Conservation (phyloP, 2,113 vertebrate species). For the Hemiscyllium ocellatum region DNA sequence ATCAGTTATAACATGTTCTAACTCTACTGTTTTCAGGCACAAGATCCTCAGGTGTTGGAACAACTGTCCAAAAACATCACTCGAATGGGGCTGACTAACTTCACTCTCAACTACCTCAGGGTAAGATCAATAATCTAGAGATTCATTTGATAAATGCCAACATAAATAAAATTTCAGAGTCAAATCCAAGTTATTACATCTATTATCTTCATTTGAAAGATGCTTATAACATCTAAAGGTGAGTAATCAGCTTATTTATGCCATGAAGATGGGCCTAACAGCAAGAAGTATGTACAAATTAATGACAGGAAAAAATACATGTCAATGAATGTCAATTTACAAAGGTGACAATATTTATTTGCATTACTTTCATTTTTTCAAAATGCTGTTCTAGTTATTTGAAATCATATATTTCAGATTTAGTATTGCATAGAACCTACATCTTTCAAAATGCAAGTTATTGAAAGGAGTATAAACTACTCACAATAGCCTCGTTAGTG, state of each 20-base stretch:
- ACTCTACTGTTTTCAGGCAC: conserved; percentile 67
- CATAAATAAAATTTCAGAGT: conserved; percentile 5
- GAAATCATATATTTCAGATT: background rate
- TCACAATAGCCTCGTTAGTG: background rate
- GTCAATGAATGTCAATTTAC: background rate
- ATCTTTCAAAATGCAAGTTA: background rate
- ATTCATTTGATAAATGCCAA: background rate
- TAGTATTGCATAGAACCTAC: background rate
- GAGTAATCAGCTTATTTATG: conserved; percentile 1
- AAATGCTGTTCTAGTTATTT: background rate
- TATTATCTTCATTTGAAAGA: conserved; percentile 21
- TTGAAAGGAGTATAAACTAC: background rate
- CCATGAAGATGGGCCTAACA: background rate
- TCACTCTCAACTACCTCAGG: conserved; percentile 99
- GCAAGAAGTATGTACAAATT: background rate
- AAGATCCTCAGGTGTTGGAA: conserved; percentile 98
- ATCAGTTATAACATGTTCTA: background rate
- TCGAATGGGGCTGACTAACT: conserved; percentile 97
- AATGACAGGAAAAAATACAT: background rate
- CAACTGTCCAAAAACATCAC: conserved; percentile 99
- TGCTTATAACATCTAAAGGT: conserved; percentile 19
- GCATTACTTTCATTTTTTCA: background rate
- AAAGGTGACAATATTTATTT: background rate
- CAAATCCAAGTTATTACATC: background rate
- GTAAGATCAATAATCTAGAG: conserved; percentile 58